Percentiles rank a stretch among this genome's conserved stretches.
Evolutionary conservation across 2,113 vertebrate species (phyloP).

Genomic region (Tamias sibiricus): DNA sequence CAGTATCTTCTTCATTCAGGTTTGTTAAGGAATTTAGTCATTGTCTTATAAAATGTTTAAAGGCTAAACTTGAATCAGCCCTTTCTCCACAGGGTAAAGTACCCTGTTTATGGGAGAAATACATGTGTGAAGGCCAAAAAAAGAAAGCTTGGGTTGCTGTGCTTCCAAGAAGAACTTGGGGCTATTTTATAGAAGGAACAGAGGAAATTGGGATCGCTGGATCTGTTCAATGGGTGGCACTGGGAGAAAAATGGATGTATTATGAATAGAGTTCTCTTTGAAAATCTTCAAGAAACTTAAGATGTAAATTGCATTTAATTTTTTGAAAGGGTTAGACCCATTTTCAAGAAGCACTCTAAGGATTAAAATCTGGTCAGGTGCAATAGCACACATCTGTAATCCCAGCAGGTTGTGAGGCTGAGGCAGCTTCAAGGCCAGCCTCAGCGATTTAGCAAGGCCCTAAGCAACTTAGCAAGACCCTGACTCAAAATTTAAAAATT

Average conservation of each 20-base stretch:
- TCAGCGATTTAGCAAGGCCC: too few relatives aligned
- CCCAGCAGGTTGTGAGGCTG: too few relatives aligned
- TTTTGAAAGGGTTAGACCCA: background rate
- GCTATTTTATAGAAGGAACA: slow-evolving; percentile 20
- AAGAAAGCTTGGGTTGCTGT: background rate
- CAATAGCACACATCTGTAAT: too few relatives aligned
- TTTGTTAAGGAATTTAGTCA: background rate
- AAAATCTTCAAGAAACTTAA: slow-evolving; percentile 29
- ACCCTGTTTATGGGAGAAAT: background rate
- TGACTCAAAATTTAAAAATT: too few relatives aligned
- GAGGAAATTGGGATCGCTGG: background rate
- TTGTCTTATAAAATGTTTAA: background rate
- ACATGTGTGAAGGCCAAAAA: background rate
- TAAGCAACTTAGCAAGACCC: too few relatives aligned
- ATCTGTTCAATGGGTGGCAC: background rate
- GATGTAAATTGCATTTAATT: slow-evolving; percentile 27
- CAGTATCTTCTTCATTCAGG: background rate
- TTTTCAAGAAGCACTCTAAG: background rate
- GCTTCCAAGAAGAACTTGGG: slow-evolving; percentile 7
- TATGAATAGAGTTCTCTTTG: background rate
- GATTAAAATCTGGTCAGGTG: background rate
- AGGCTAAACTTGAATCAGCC: background rate
- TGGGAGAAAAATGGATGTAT: background rate
- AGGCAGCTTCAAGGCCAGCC: too few relatives aligned
- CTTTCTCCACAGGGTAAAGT: background rate